Percentiles rank a stretch among this genome's conserved stretches.
Evolutionary conservation across 2,113 vertebrate species (phyloP).

Genomic region (Rhabdornis inornatus): DNA sequence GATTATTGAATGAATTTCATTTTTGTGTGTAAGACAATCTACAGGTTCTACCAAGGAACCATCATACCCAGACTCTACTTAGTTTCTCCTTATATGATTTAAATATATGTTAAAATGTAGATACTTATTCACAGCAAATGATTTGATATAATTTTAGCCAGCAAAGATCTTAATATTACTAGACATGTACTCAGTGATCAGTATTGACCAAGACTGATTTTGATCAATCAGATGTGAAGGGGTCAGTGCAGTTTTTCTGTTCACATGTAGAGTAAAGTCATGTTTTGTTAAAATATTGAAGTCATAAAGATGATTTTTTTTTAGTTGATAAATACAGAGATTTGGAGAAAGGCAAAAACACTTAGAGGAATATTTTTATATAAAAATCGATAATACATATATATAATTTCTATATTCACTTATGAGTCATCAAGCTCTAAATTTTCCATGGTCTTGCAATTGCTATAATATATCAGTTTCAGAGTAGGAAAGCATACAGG

Average conservation of each 20-base stretch:
- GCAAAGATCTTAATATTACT: not conserved
- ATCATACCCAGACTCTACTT: not conserved
- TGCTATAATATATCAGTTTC: not conserved
- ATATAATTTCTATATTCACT: not conserved
- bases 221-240: not conserved
- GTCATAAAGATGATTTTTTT: not conserved
- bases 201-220: not conserved
- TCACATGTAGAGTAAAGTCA: not conserved
- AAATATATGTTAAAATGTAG: not conserved
- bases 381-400: not conserved
- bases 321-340: not conserved
- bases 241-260: not conserved
- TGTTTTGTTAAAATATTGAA: not conserved
- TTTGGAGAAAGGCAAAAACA: not conserved
- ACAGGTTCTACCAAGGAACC: not conserved
- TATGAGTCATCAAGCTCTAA: not conserved
- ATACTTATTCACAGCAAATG: not conserved
- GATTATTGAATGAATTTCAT: not conserved
- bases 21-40: not conserved
- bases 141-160: not conserved
- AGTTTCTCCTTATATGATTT: not conserved
- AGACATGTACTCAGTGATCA: not conserved
- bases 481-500: not conserved
- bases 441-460: not conserved
- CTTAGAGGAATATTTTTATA: not conserved